Conservation (phyloP, 2,888 invertebrate genomes). For the Rhodophaea formosa region DNA sequence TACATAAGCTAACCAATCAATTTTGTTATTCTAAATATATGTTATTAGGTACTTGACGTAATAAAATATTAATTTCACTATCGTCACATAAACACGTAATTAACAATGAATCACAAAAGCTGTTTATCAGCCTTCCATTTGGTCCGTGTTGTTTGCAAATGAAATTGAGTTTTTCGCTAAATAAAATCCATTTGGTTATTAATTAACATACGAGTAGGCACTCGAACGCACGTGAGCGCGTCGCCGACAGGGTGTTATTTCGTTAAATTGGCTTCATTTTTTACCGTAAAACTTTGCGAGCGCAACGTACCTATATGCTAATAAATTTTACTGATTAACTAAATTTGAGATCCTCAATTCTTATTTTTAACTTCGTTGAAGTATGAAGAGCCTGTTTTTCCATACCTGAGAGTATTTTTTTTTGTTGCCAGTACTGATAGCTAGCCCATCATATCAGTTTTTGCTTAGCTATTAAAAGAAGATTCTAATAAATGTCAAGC, state of each 20-base stretch:
- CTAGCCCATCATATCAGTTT: too few species aligned
- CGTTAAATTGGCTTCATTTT: constrained; percentile 42
- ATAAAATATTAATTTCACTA: neutral
- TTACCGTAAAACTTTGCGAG: constrained; percentile 30
- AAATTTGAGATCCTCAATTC: too few species aligned
- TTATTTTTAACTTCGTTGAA: too few species aligned
- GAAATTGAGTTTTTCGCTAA: constrained; percentile 59
- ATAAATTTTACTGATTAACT: constrained; percentile 11
- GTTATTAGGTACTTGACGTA: too few species aligned
- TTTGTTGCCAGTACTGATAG: too few species aligned
- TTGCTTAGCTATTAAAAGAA: too few species aligned
- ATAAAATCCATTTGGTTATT: constrained; percentile 55
- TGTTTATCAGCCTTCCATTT: constrained; percentile 24
- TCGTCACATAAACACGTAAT: neutral
- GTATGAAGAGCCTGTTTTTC: too few species aligned
- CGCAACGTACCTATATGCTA: constrained; percentile 26
- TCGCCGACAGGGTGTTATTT: constrained; percentile 44
- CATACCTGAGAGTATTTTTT: too few species aligned
- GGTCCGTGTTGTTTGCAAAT: constrained; percentile 46
- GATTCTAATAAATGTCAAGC: too few species aligned
- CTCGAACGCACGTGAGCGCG: constrained; percentile 47
- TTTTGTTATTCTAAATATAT: too few species aligned
- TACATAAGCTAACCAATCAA: too few species aligned
- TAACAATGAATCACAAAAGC: constrained; percentile 18
- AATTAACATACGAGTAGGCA: constrained; percentile 59